phyloP scores from a whole-genome alignment of 1,140 invertebrate genomes.

The Megathymus violae region DNA sequence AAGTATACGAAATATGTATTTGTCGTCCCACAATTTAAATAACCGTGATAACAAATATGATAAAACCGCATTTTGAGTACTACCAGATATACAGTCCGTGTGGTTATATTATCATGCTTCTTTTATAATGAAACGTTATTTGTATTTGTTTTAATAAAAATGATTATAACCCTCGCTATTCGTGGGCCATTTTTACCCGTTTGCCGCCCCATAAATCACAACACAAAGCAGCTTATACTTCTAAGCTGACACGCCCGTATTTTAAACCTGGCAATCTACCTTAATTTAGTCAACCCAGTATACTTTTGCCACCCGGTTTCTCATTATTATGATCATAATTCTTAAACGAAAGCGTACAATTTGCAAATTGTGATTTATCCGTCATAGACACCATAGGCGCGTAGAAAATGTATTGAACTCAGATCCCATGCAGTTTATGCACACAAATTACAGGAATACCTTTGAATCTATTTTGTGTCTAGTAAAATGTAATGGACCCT shows the following conservation, averaged over 20 bases:
- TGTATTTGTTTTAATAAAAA: conserved; percentile 23
- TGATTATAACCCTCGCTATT: conserved; percentile 15
- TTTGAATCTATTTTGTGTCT: no score
- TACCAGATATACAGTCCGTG: not conserved
- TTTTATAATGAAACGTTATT: conserved; percentile 2
- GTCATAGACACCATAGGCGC: no score
- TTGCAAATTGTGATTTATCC: conserved; percentile 22
- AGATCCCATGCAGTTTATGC: no score
- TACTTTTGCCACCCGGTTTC: conserved; percentile 12
- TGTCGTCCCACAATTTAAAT: no score
- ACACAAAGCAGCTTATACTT: conserved; percentile 27
- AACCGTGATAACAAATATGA: not conserved
- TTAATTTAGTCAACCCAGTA: conserved; percentile 28
- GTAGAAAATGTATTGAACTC: no score
- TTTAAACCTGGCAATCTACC: conserved; percentile 27
- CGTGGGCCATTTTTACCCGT: conserved; percentile 18
- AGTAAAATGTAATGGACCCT: no score
- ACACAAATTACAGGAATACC: no score
- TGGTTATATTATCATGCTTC: not conserved
- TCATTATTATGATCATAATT: conserved; percentile 17
- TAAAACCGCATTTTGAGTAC: not conserved
- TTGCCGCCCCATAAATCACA: conserved; percentile 25
- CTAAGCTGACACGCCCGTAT: conserved; percentile 24
- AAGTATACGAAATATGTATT: no score
- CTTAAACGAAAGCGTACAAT: conserved; percentile 11